These are phyloP conservation scores for Trialeurodes vaporariorum DNA, from an alignment of 1,140 invertebrate genomes.

Conservation along the genomic window DNA sequence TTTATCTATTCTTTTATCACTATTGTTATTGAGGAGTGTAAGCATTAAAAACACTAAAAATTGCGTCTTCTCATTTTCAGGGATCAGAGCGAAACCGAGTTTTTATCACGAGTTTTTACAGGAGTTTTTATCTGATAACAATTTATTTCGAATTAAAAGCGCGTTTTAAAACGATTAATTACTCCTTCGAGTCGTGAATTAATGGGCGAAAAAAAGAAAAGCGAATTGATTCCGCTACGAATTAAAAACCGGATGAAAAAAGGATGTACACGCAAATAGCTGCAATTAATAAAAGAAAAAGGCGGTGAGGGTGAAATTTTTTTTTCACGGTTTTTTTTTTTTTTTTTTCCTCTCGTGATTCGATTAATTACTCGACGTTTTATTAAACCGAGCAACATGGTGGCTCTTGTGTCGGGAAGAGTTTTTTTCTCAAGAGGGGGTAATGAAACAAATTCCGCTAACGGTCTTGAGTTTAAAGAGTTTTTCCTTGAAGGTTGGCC, in stretches of 20 bases:
- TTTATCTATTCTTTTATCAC: too few relatives aligned
- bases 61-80: too few relatives aligned
- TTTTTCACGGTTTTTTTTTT: neutral
- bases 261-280: neutral
- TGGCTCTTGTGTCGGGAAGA: neutral
- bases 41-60: too few relatives aligned
- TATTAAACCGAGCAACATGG: neutral
- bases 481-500: neutral
- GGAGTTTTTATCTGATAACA: too few relatives aligned
- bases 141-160: too few relatives aligned
- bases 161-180: too few relatives aligned
- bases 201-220: too few relatives aligned
- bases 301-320: neutral
- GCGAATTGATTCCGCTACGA: too few relatives aligned
- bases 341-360: neutral
- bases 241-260: neutral
- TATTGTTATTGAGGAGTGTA: too few relatives aligned
- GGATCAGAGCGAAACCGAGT: too few relatives aligned
- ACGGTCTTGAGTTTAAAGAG: slow-evolving; percentile 1
- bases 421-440: neutral
- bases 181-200: too few relatives aligned
- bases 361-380: slow-evolving; percentile 1
- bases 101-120: too few relatives aligned
- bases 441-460: neutral
- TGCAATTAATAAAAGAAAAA: neutral